Percentiles rank a stretch among this genome's conserved stretches.
These are phyloP conservation scores for Orthosia incerta DNA, from an alignment of 2,888 invertebrate species.

Conservation along the genomic window DNA sequence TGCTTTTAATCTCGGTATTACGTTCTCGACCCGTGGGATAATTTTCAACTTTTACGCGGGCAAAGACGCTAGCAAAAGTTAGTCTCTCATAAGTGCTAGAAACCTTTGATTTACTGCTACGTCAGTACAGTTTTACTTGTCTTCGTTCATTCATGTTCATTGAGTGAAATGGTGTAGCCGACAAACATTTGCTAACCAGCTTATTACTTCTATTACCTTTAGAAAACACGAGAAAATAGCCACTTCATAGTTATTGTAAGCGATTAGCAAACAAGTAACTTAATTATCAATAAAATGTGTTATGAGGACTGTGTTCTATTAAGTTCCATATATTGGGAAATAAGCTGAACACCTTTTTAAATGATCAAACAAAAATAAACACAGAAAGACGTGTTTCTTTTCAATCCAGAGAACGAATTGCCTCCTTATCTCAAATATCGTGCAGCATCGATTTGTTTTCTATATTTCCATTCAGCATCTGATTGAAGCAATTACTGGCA, in stretches of 20 bases:
- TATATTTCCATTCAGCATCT: slow-evolving; percentile 16
- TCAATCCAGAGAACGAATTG: background rate
- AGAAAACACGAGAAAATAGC: background rate
- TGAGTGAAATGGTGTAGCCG: slow-evolving; percentile 27
- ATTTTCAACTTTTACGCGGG: too few relatives aligned
- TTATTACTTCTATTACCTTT: slow-evolving; percentile 13
- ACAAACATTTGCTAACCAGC: background rate
- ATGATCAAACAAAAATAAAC: too few relatives aligned
- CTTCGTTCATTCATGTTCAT: slow-evolving; percentile 31
- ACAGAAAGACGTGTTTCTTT: too few relatives aligned
- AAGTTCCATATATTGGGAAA: background rate
- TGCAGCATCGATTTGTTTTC: slow-evolving; percentile 10
- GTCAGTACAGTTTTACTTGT: slow-evolving; percentile 21
- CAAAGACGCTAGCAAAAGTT: too few relatives aligned
- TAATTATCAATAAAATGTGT: slow-evolving; percentile 4
- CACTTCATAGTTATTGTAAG: background rate
- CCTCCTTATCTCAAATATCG: background rate
- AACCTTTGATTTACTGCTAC: slow-evolving; percentile 28
- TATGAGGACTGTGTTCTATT: background rate
- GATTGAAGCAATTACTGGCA: slow-evolving; percentile 14
- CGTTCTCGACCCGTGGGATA: too few relatives aligned
- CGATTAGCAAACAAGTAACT: background rate
- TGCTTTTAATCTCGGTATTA: too few relatives aligned
- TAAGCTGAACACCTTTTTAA: background rate
- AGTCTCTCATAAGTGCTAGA: background rate